Evolutionary conservation across 2,797 vertebrate species (phyloP).

Genomic region (Crocidura indochinensis): DNA sequence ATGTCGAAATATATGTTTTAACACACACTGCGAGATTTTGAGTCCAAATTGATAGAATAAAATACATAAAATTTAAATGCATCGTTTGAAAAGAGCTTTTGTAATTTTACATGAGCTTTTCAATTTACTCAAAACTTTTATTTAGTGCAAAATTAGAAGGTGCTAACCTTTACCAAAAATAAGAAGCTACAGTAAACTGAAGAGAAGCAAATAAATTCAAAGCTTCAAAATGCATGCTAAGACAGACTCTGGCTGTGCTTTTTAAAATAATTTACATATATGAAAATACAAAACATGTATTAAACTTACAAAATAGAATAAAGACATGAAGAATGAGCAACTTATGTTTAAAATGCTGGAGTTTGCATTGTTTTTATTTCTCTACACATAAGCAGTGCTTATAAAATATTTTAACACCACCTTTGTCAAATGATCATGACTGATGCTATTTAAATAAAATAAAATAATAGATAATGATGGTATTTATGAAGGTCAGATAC

Average conservation of each 20-base stretch:
- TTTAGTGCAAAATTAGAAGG: conserved; percentile 53
- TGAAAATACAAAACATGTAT: conserved; percentile 50
- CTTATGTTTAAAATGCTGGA: conserved; percentile 9
- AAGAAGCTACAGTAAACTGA: conserved; percentile 18
- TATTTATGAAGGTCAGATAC: conserved; percentile 69
- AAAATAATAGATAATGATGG: conserved; percentile 16
- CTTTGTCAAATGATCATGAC: conserved; percentile 56
- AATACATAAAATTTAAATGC: conserved; percentile 10
- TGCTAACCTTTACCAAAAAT: conserved; percentile 23
- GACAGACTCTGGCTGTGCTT: neutral
- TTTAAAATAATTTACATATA: conserved; percentile 63
- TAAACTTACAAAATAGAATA: conserved; percentile 32
- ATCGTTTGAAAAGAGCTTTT: conserved; percentile 23
- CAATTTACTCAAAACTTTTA: conserved; percentile 50
- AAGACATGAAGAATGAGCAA: neutral
- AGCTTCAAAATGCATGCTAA: conserved; percentile 30
- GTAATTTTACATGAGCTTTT: conserved; percentile 15
- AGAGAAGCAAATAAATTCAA: conserved; percentile 19
- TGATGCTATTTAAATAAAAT: conserved; percentile 58
- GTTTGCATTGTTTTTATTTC: conserved; percentile 47
- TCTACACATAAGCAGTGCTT: conserved; percentile 27
- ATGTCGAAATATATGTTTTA: conserved; percentile 8
- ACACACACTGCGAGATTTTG: conserved; percentile 27
- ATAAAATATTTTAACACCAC: conserved; percentile 51
- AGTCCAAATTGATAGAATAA: conserved; percentile 46